Conservation (phyloP, 1,140 invertebrate genomes). For the Dufourea novaeangliae region DNA sequence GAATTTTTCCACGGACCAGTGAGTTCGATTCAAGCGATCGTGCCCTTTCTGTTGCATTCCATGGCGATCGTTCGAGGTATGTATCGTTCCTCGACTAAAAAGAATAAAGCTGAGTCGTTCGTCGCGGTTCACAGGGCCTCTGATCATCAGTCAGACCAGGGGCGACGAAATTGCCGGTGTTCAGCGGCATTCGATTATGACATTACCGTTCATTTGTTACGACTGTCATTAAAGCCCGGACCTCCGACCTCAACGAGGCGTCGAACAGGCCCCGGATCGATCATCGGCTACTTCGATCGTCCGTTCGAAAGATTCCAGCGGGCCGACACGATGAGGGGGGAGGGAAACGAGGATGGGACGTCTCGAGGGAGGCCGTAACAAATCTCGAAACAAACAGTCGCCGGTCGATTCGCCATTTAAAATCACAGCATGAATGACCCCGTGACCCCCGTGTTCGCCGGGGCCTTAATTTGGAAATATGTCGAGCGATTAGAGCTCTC, state of each 20-base stretch:
- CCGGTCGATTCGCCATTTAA: constrained; percentile 69
- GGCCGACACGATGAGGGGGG: not conserved
- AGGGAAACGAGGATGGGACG: not conserved
- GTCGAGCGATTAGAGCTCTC: constrained; percentile 71
- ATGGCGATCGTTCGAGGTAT: no score
- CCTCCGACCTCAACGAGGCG: constrained; percentile 55
- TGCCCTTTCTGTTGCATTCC: no score
- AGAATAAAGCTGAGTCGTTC: not conserved
- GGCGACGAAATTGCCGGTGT: constrained; percentile 53
- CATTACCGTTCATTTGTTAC: constrained; percentile 63
- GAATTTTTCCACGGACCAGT: not conserved
- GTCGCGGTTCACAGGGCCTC: not conserved
- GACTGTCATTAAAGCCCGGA: constrained; percentile 63
- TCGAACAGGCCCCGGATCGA: constrained; percentile 49
- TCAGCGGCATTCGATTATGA: constrained; percentile 58
- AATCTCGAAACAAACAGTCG: constrained; percentile 71
- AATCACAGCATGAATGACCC: constrained; percentile 71
- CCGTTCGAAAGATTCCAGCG: constrained; percentile 8
- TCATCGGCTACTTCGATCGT: constrained; percentile 52
- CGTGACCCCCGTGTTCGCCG: constrained; percentile 50
- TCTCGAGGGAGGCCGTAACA: constrained; percentile 62
- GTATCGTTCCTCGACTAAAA: not conserved
- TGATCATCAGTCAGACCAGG: constrained; percentile 48
- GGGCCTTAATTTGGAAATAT: constrained; percentile 74
- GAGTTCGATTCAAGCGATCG: no score